Percentiles rank a stretch among this genome's conserved stretches.
Conservation (phyloP, 2,113 vertebrate genomes). For the Otus sunia region DNA sequence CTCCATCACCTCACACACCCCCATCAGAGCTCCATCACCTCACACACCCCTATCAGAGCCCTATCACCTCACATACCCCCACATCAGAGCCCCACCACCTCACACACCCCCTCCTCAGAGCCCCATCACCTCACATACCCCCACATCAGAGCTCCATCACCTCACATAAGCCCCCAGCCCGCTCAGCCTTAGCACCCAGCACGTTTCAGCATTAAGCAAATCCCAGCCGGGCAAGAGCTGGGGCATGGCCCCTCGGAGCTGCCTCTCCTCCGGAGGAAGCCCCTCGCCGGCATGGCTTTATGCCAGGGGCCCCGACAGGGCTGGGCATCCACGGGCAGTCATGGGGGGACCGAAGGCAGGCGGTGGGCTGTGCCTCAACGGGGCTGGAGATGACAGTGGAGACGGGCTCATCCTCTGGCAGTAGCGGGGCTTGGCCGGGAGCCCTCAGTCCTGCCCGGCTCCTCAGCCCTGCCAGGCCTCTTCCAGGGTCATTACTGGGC, state of each 20-base stretch:
- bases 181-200: not conserved
- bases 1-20: fast-evolving
- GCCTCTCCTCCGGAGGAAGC: not conserved
- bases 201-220: not conserved
- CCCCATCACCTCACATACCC: fast-evolving
- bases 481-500: too few relatives aligned
- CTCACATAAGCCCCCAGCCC: not conserved
- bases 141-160: too few relatives aligned
- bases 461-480: not conserved
- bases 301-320: not conserved
- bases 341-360: too few relatives aligned
- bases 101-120: fast-evolving
- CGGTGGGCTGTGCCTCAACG: not conserved
- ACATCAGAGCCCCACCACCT: not conserved
- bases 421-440: too few relatives aligned
- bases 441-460: not conserved
- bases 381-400: not conserved
- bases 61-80: too few relatives aligned
- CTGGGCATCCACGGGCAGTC: too few relatives aligned
- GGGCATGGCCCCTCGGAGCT: not conserved
- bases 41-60: not conserved
- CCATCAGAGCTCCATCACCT: not conserved
- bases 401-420: too few relatives aligned
- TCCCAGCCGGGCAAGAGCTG: not conserved
- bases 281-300: not conserved